Evolutionary conservation across 1,140 invertebrate genomes (phyloP).

Genomic region (Diachasma alloeum): DNA sequence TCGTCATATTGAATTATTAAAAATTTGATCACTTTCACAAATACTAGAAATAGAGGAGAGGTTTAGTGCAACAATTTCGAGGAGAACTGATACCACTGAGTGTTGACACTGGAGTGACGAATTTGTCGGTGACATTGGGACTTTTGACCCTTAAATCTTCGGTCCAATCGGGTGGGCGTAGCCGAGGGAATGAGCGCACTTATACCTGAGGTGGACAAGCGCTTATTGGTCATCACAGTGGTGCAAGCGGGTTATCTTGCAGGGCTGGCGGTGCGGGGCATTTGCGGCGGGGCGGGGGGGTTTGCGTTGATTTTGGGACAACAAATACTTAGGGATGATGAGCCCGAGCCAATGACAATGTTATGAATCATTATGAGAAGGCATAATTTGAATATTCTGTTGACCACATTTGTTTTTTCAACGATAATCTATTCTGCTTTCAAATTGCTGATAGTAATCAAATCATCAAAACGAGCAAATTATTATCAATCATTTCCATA

Average conservation of each 20-base stretch:
- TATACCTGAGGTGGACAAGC: not conserved
- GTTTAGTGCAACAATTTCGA: not conserved
- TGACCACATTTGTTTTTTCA: too few relatives aligned
- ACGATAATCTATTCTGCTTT: too few relatives aligned
- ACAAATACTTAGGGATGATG: too few relatives aligned
- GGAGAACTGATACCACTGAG: not conserved
- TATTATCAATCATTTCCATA: too few relatives aligned
- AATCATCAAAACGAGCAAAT: too few relatives aligned
- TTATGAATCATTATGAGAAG: too few relatives aligned
- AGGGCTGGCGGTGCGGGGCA: not conserved
- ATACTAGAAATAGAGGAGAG: not conserved
- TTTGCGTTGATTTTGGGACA: not conserved
- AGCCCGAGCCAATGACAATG: too few relatives aligned
- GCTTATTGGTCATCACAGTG: not conserved
- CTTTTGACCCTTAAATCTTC: not conserved
- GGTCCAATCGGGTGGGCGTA: not conserved
- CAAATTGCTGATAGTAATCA: too few relatives aligned
- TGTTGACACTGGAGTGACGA: not conserved
- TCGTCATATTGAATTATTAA: not conserved
- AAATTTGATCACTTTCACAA: not conserved
- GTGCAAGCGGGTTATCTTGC: not conserved
- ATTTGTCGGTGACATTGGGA: not conserved
- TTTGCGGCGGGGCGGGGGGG: too few relatives aligned
- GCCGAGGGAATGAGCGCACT: not conserved
- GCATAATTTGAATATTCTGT: too few relatives aligned